Percentiles rank a stretch among this genome's conserved stretches.
Evolutionary conservation across 2,797 vertebrate genomes (phyloP).

Genomic region (Taeniopygia guttata): DNA sequence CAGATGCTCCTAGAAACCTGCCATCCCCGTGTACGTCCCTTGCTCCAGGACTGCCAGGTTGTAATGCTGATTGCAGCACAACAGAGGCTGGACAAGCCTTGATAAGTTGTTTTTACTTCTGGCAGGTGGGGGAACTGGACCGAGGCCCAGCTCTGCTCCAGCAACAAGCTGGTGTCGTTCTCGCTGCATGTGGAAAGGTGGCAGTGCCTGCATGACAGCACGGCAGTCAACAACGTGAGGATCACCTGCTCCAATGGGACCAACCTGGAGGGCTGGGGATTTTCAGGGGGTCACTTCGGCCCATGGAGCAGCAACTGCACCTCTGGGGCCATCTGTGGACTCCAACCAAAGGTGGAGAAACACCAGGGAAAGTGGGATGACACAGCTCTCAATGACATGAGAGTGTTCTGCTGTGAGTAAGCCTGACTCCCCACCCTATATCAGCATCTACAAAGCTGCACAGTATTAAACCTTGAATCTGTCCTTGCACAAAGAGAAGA

Average conservation of each 20-base stretch:
- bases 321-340: background rate
- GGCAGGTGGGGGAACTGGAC: constrained; percentile 18
- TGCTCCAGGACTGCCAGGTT: background rate
- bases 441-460: background rate
- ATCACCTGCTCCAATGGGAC: background rate
- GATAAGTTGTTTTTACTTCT: background rate
- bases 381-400: background rate
- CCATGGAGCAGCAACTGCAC: background rate
- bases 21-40: rapidly evolving
- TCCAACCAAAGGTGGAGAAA: background rate
- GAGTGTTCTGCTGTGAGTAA: constrained; percentile 4
- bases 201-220: background rate
- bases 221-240: rapidly evolving
- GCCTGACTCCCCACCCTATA: rapidly evolving
- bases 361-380: background rate
- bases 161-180: background rate
- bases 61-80: rapidly evolving
- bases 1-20: background rate
- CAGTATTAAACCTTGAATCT: background rate
- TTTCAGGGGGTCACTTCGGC: background rate
- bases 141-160: background rate
- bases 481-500: background rate
- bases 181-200: background rate
- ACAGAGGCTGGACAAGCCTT: background rate
- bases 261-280: background rate